These are phyloP conservation scores for Cuculus canorus DNA, from an alignment of 2,797 vertebrate genomes.

Conservation along the genomic window DNA sequence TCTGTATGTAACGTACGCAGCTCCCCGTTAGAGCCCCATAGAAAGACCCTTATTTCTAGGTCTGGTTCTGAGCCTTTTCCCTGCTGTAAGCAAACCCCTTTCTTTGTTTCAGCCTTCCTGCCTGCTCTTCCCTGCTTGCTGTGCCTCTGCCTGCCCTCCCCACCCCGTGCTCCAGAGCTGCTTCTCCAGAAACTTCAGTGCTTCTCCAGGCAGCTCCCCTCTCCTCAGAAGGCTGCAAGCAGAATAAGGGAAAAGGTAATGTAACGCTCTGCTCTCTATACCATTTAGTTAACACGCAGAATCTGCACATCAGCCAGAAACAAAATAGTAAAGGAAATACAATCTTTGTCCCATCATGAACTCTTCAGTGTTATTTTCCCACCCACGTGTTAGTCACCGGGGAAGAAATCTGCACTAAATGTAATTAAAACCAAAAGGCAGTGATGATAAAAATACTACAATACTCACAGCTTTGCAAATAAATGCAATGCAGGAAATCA, in stretches of 20 bases:
- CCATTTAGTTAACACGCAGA: accelerated
- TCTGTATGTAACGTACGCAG: too few relatives aligned
- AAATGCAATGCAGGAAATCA: neutral
- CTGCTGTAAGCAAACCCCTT: neutral
- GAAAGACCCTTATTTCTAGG: neutral
- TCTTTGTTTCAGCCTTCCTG: neutral
- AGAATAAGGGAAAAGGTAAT: neutral
- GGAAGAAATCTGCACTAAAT: neutral
- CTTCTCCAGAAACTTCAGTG: neutral
- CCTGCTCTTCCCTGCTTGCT: neutral
- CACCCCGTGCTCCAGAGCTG: neutral
- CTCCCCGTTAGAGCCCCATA: neutral
- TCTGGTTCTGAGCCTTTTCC: neutral
- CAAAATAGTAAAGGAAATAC: neutral
- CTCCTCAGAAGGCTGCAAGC: neutral
- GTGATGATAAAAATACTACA: neutral
- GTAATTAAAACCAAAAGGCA: neutral
- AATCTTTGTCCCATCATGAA: neutral
- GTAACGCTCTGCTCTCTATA: neutral
- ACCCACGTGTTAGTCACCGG: neutral
- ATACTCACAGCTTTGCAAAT: neutral
- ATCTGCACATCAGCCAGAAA: neutral
- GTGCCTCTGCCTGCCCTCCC: neutral
- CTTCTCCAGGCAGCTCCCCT: neutral
- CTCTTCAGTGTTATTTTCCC: neutral